Evolutionary conservation across 2,113 vertebrate genomes (phyloP), one percentile per base, ranked within the genome.

Genomic region (Ancistrus triradiatus): DNA sequence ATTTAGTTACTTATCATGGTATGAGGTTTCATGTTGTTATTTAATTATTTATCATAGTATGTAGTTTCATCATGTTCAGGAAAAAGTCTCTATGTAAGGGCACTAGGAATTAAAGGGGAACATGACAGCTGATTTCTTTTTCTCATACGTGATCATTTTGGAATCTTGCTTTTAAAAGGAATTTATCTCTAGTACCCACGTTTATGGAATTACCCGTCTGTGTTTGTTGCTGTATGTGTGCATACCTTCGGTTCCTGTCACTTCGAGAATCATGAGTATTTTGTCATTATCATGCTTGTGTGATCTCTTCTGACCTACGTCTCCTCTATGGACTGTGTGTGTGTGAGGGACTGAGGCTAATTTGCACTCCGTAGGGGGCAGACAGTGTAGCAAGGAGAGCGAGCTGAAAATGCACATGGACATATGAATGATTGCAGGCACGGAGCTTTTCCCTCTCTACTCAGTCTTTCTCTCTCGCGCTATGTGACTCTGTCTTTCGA

Each of bases 331-430:
- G 56, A 25, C 22, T 59, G 48, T 65, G 24, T 44, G 28, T 51
- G 59, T 35, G 22, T 13, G 33, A 37, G 52, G 27, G 53, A n/a
- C 2, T 15, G 33, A 31, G 57, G 56, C 66, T 68, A 50, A 61
- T 61, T 68, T 53, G 48, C 66, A 43, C 55, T 50, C 49, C 49
- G 9, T 43, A 21, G 50, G 27, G 27, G 40, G 27, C 51, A 43
- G 50, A 55, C 22, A 27, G 40, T 21, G 25, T 9, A 40, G 21
- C 13, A n/a, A 17, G 47, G 66, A 49, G 46, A 42, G 43, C 38
- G 56, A 65, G 24, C 51, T 25, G 28, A 58, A 48, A 66, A 55
- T 64, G 53, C 48, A 56, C 47, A 63, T 51, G 64, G 8, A n/a
- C 31, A 22, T 66, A 28, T 33, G 59, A 62, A 15, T 42, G 55